phyloP scores from a whole-genome alignment of 2,888 invertebrate genomes.

The Zonitis immaculata region DNA sequence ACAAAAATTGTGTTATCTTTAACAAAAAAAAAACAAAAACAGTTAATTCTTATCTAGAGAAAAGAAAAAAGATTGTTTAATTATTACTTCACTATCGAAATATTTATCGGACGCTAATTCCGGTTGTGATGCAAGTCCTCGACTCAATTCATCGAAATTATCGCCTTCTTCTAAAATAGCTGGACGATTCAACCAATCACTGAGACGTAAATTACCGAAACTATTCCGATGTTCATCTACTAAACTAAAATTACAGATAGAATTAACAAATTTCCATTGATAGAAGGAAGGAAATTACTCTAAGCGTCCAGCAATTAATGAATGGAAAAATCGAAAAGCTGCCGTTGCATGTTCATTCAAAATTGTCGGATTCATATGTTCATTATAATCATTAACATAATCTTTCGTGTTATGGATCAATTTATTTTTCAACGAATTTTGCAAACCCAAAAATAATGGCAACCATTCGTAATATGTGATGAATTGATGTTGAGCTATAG shows the following conservation, averaged over 20 bases:
- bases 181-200: conserved; percentile 68
- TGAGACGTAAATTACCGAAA: conserved; percentile 58
- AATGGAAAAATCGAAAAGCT: conserved; percentile 71
- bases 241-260: conserved; percentile 53
- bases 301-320: conserved; percentile 63
- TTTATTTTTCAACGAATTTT: conserved; percentile 60
- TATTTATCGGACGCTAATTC: conserved; percentile 72
- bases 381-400: conserved; percentile 65
- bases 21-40: not conserved
- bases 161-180: conserved; percentile 59
- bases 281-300: too few species aligned
- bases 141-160: conserved; percentile 66
- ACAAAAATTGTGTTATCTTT: conserved; percentile 65
- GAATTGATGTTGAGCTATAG: conserved; percentile 65
- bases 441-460: conserved; percentile 64
- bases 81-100: conserved; percentile 71
- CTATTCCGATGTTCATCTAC: conserved; percentile 56
- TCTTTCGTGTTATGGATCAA: conserved; percentile 57
- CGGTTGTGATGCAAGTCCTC: conserved; percentile 74
- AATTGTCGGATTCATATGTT: conserved; percentile 59
- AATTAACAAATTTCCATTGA: too few species aligned
- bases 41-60: too few species aligned
- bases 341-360: conserved; percentile 68
- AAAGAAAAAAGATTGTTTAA: too few species aligned
- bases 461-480: conserved; percentile 75